phyloP scores from a whole-genome alignment of 1,140 invertebrate species.

The Sminthurinus signatus region DNA sequence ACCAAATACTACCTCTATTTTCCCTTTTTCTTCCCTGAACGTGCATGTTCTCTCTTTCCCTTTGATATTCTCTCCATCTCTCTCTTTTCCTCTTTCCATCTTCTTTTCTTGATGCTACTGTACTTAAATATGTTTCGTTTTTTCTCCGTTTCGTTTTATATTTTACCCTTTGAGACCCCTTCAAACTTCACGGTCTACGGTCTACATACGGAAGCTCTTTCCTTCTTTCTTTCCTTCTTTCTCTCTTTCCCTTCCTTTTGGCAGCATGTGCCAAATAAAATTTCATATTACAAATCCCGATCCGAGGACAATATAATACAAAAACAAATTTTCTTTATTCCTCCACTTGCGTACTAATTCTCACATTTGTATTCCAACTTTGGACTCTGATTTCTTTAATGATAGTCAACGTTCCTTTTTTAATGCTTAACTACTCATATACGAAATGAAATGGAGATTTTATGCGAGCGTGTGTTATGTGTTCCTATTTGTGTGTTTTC shows the following conservation, averaged over 20 bases:
- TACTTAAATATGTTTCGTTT: no score
- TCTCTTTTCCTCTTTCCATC: no score
- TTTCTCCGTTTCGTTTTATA: no score
- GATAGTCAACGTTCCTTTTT: no score
- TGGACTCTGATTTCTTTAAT: constrained; percentile 9
- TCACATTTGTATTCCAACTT: constrained; percentile 11
- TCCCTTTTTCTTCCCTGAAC: no score
- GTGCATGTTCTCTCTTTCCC: no score
- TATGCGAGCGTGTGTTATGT: not conserved
- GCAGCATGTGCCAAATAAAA: constrained; percentile 12
- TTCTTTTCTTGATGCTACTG: no score
- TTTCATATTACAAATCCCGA: constrained; percentile 17
- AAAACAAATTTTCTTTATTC: constrained; percentile 15
- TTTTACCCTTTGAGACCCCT: constrained; percentile 15
- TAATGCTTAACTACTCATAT: no score
- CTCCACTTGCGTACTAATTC: not conserved
- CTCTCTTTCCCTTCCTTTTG: not conserved
- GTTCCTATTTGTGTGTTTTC: not conserved
- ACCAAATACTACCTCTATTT: not conserved
- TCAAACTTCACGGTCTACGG: constrained; percentile 18
- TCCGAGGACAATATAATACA: not conserved
- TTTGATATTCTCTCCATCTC: no score
- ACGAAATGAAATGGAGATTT: constrained; percentile 1
- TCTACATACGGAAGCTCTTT: not conserved
- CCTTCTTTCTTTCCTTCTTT: not conserved